Evolutionary conservation across 1,140 invertebrate species (phyloP), one percentile per base, ranked within the genome.

Genomic region (Oncopodura yosiiana): DNA sequence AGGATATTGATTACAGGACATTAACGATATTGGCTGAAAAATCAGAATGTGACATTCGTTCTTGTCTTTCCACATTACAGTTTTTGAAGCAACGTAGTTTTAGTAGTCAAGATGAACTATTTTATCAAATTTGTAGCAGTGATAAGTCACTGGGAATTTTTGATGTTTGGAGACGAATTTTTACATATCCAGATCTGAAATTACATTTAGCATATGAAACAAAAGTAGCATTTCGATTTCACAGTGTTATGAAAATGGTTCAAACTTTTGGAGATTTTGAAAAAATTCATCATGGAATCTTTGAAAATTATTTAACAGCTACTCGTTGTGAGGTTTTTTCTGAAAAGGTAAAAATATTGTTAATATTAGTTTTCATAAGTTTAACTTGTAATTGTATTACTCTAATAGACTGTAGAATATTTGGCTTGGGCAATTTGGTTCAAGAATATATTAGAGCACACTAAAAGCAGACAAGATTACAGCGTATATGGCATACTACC

Each of bases 51-150:
- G 90, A 94, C 72, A 83, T 94, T 14, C 74, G 90, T 39, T 81
- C 86, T 18, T 93, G 89, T 72, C 75, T 94, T 11, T 84, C 86
- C 36, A 79, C 87, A 16, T 73, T 94, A 48, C 87, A 92, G 68
- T 90, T 87, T 67, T 80, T 82, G 51, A 49, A 36, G 24, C 32
- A 48, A 49, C n/a, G 61, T 53, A 58, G 49, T 38, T n/a, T 11
- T n/a, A 29, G 53, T 36, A 37, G n/a, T 44, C 38, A 26, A 27
- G 55, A 49, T n/a, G 50, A 36, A 18, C 26, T 21, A n/a, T 56
- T 63, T 29, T 52, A 43, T 38, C 39, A 39, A 49, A 30, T 53
- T 44, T 39, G 49, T 12, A 52, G 24, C 16, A 45, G 38, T 11
- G 56, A 58, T 29, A 53, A 45, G 18, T 37, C 50, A 9, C 26